Evolutionary conservation across 2,113 vertebrate genomes (phyloP).

Genomic region (Platichthys flesus): DNA sequence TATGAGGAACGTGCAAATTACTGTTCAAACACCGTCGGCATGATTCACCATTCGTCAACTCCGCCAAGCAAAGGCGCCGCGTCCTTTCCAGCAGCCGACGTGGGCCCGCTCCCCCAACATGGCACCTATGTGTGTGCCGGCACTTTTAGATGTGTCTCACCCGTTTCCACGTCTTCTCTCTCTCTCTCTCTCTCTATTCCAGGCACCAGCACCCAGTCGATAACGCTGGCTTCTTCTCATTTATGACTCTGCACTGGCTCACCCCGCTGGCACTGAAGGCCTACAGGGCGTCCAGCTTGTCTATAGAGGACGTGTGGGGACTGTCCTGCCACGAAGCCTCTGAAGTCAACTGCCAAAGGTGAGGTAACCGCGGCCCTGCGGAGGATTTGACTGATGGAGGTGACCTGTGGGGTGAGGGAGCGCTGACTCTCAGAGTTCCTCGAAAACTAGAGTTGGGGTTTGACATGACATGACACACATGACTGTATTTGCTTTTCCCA

Average conservation of each 20-base stretch:
- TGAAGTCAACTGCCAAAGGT: slow-evolving; percentile 84
- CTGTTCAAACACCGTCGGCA: slow-evolving; percentile 76
- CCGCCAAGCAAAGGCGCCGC: slow-evolving; percentile 39
- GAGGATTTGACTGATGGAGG: slow-evolving; percentile 37
- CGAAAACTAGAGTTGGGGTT: not conserved
- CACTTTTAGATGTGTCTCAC: slow-evolving; percentile 50
- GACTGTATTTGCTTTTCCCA: no score
- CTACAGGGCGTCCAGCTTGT: slow-evolving; percentile 77
- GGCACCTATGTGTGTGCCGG: slow-evolving; percentile 51
- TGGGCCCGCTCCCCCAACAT: slow-evolving; percentile 37
- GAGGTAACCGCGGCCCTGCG: slow-evolving; percentile 50
- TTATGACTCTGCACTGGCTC: slow-evolving; percentile 87
- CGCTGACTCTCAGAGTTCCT: slow-evolving; percentile 23
- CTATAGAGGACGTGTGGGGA: slow-evolving; percentile 83
- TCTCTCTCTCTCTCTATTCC: slow-evolving; percentile 51
- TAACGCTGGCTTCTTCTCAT: slow-evolving; percentile 87
- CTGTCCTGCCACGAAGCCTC: slow-evolving; percentile 85
- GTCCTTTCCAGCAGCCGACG: slow-evolving; percentile 35
- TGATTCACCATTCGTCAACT: slow-evolving; percentile 65
- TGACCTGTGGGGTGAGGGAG: slow-evolving; percentile 3
- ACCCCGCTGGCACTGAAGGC: slow-evolving; percentile 82
- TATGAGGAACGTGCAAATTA: slow-evolving; percentile 75
- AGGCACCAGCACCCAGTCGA: slow-evolving; percentile 88
- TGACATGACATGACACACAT: not conserved
- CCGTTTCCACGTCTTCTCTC: slow-evolving; percentile 45